Conservation (phyloP, 2,888 invertebrate genomes). For the Nomada ruficornis region DNA sequence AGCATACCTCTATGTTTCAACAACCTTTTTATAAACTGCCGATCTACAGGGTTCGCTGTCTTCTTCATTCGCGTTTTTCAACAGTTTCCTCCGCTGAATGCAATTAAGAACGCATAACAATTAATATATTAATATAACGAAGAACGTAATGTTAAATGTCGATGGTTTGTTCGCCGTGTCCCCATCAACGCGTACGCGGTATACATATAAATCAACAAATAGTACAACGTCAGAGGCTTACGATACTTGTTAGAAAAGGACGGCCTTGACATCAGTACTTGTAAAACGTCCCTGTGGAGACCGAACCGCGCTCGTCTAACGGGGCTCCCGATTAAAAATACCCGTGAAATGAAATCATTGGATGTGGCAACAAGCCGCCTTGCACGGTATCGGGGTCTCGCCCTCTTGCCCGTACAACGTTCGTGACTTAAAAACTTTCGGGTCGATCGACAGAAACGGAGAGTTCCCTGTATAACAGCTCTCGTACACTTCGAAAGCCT, state of each 20-base stretch:
- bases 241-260: conserved; percentile 53
- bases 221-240: conserved; percentile 60
- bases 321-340: conserved; percentile 22
- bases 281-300: conserved; percentile 31
- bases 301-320: conserved; percentile 4
- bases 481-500: conserved; percentile 82
- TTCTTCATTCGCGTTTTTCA: conserved; percentile 5
- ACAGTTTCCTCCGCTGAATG: conserved; percentile 19
- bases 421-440: conserved; percentile 64
- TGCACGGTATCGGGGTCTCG: conserved; percentile 77
- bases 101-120: conserved; percentile 32
- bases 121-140: conserved; percentile 21
- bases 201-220: conserved; percentile 37
- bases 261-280: conserved; percentile 58
- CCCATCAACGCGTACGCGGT: background rate
- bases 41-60: conserved; percentile 35
- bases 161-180: background rate
- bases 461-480: conserved; percentile 76
- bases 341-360: conserved; percentile 72
- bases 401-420: conserved; percentile 65
- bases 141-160: conserved; percentile 13
- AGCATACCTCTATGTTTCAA: conserved; percentile 43
- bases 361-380: conserved; percentile 80
- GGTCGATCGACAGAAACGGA: conserved; percentile 60
- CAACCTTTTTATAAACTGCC: conserved; percentile 2